These are phyloP conservation scores for Drosophila setosimentum DNA, from an alignment of 2,888 invertebrate species.

Conservation along the genomic window DNA sequence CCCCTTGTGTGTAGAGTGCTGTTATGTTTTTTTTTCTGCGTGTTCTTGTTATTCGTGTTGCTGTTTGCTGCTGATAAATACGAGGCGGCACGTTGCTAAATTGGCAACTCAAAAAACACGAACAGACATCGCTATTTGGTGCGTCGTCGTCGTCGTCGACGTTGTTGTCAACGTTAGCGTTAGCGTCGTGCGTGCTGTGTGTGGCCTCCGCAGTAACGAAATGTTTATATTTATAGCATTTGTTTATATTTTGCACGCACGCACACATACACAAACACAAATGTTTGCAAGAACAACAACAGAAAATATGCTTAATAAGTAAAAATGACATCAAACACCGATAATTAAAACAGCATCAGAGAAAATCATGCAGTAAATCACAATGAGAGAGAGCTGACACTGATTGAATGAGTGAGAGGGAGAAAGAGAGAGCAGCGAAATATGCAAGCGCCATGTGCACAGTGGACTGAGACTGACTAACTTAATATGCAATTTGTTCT, in stretches of 20 bases:
- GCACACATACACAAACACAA: slow-evolving; percentile 22
- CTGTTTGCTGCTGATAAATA: slow-evolving; percentile 10
- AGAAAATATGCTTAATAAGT: slow-evolving; percentile 27
- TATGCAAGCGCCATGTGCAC: slow-evolving; percentile 34
- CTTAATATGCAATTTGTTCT: slow-evolving; percentile 9
- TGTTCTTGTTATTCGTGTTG: slow-evolving; percentile 10
- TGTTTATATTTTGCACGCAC: slow-evolving; percentile 75
- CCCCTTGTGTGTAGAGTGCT: slow-evolving; percentile 52
- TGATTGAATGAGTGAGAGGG: too few species aligned
- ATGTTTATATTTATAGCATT: slow-evolving; percentile 73
- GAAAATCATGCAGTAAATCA: slow-evolving; percentile 2
- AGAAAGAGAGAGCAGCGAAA: slow-evolving; percentile 10
- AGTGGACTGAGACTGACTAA: slow-evolving; percentile 23
- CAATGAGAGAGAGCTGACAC: background rate
- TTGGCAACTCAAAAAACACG: slow-evolving; percentile 53
- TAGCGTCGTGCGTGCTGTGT: slow-evolving; percentile 40
- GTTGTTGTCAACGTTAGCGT: slow-evolving; percentile 9
- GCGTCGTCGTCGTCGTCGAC: slow-evolving; percentile 29
- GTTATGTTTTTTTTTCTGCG: slow-evolving; percentile 74
- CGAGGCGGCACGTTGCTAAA: slow-evolving; percentile 50
- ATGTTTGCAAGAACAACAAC: slow-evolving; percentile 48
- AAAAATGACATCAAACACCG: slow-evolving; percentile 21
- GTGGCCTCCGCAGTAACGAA: slow-evolving; percentile 60
- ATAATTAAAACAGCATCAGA: slow-evolving; percentile 26
- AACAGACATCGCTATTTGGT: slow-evolving; percentile 47